Conservation (phyloP, 1,140 invertebrate species). For the Aphis gossypii region DNA sequence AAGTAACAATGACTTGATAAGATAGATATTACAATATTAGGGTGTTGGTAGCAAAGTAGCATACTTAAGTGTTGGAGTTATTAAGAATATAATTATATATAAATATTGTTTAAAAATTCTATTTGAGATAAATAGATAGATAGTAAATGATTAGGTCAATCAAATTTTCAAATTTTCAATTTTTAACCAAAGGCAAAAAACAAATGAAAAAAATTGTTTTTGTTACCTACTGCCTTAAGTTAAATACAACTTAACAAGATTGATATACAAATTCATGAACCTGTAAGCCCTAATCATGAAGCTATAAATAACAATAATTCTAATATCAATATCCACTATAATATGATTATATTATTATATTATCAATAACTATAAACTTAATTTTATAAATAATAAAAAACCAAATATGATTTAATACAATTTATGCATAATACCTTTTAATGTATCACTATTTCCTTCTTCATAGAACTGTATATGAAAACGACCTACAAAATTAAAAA, state of each 20-base stretch:
- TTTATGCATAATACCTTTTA: slow-evolving; percentile 45
- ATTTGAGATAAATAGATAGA: neutral
- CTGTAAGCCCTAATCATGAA: neutral
- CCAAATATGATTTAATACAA: neutral
- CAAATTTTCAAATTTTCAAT: too few relatives aligned
- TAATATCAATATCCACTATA: neutral
- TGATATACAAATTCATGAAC: neutral
- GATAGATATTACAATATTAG: neutral
- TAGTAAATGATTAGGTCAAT: neutral
- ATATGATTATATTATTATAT: neutral
- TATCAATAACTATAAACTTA: neutral
- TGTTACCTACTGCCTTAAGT: neutral
- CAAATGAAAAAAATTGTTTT: neutral
- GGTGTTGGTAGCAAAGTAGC: neutral
- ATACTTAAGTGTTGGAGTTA: neutral
- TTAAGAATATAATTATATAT: neutral
- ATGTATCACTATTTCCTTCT: slow-evolving; percentile 40
- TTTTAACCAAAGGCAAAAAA: too few relatives aligned
- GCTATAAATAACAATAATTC: neutral
- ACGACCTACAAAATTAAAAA: slow-evolving; percentile 16
- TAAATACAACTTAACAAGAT: neutral
- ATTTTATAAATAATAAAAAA: slow-evolving; percentile 13
- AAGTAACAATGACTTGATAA: neutral
- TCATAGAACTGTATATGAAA: slow-evolving; percentile 55
- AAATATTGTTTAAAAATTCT: neutral